A percentile compares a stretch with the other conserved stretches of the same genome.
phyloP scores from a whole-genome alignment of 2,113 vertebrate genomes.

The Toxotes chatareus region DNA sequence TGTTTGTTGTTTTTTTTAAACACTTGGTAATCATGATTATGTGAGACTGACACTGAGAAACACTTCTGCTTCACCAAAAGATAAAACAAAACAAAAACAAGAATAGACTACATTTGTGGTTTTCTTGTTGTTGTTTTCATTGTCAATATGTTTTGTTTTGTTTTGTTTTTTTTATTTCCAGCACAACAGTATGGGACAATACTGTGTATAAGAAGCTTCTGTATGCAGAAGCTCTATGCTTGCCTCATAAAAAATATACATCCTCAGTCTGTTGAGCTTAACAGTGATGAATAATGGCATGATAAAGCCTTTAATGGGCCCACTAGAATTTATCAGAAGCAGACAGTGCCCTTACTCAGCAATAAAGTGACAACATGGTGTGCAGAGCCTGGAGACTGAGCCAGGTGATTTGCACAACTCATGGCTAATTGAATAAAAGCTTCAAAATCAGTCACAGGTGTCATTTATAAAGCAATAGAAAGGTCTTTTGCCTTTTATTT shows the following conservation, averaged over 20 bases:
- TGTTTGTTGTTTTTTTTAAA: no score
- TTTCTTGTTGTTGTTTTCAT: no score
- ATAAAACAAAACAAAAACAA: slow-evolving; percentile 9
- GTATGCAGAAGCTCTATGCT: slow-evolving; percentile 1
- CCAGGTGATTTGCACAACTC: slow-evolving; percentile 33
- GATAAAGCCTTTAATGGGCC: slow-evolving; percentile 51
- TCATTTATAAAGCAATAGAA: not conserved
- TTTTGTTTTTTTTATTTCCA: not conserved
- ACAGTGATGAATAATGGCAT: slow-evolving; percentile 47
- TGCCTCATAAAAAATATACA: slow-evolving; percentile 3
- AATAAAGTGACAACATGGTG: slow-evolving; percentile 38
- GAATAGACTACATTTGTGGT: no score
- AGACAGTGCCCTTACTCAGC: slow-evolving; percentile 57
- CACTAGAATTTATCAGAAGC: slow-evolving; percentile 49
- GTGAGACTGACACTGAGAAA: not conserved
- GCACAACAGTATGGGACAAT: not conserved
- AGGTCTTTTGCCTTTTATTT: slow-evolving; percentile 9
- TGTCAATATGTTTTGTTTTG: no score
- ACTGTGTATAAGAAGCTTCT: no score
- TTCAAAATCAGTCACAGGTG: slow-evolving; percentile 30
- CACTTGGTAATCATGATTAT: not conserved
- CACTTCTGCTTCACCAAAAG: not conserved
- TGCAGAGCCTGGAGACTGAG: slow-evolving; percentile 1
- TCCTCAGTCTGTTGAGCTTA: slow-evolving; percentile 29
- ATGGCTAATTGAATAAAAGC: slow-evolving; percentile 45